These are phyloP conservation scores for Cairina moschata DNA, from an alignment of 2,113 vertebrate species.

Conservation along the genomic window DNA sequence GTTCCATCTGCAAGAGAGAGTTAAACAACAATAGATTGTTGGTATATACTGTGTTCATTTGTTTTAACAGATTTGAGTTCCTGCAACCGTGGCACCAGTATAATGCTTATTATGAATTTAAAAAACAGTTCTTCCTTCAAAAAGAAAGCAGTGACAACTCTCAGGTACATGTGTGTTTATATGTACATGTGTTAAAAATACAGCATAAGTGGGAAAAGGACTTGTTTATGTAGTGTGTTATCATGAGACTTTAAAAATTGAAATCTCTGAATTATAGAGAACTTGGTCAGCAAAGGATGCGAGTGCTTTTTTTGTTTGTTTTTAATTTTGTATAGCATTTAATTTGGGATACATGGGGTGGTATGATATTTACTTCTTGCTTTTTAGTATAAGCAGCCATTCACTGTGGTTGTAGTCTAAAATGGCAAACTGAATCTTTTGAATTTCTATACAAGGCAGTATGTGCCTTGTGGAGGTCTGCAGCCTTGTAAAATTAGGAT, in stretches of 20 bases:
- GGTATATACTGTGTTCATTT: neutral
- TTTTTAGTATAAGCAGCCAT: neutral
- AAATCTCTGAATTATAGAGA: neutral
- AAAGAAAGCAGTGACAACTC: slow-evolving; percentile 82
- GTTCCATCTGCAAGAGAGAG: neutral
- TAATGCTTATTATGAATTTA: slow-evolving; percentile 97
- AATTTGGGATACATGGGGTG: neutral
- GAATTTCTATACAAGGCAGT: rapidly evolving
- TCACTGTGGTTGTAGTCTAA: neutral
- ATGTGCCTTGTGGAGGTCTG: neutral
- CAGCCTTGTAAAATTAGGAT: neutral
- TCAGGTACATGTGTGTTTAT: slow-evolving; percentile 61
- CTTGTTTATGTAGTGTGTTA: neutral
- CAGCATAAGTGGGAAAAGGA: neutral
- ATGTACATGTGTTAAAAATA: neutral
- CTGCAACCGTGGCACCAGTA: slow-evolving; percentile 96
- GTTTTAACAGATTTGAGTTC: slow-evolving; percentile 90
- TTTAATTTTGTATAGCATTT: neutral
- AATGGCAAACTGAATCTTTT: neutral
- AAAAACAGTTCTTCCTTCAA: slow-evolving; percentile 97
- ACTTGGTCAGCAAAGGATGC: neutral
- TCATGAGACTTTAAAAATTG: neutral
- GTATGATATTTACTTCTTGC: neutral
- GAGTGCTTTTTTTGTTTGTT: neutral
- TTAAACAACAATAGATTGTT: neutral